Evolutionary conservation across 2,113 vertebrate species (phyloP).

Genomic region (Formicarius rufipectus): DNA sequence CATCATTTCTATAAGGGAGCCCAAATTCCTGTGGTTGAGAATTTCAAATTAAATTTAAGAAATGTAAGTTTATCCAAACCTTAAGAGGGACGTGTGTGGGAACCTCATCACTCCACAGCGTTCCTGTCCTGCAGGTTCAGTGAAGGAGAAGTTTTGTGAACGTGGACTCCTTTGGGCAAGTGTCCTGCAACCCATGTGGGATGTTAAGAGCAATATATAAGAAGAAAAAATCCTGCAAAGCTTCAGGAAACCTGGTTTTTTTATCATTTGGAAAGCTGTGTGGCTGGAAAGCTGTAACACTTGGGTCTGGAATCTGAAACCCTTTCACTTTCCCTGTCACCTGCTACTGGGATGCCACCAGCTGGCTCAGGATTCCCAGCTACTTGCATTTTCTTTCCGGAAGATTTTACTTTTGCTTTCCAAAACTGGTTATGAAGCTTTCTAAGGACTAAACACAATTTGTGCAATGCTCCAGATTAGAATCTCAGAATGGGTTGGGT

Average conservation of each 20-base stretch:
- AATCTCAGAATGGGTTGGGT: background rate
- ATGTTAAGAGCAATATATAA: background rate
- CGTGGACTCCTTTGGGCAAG: background rate
- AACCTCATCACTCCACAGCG: background rate
- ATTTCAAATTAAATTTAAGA: too few species aligned
- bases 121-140: background rate
- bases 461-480: background rate
- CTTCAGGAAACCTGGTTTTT: background rate
- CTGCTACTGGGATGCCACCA: background rate
- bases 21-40: background rate
- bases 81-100: background rate
- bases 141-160: background rate
- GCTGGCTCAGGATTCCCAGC: background rate
- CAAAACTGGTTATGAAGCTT: background rate
- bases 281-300: background rate
- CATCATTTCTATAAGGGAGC: accelerated
- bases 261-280: background rate
- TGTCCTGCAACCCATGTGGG: background rate
- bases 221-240: background rate
- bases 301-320: background rate
- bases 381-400: background rate
- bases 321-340: background rate
- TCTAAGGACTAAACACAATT: background rate
- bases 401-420: background rate
- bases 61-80: background rate